phyloP scores from a whole-genome alignment of 2,888 invertebrate genomes.

The Griposia aprilina region DNA sequence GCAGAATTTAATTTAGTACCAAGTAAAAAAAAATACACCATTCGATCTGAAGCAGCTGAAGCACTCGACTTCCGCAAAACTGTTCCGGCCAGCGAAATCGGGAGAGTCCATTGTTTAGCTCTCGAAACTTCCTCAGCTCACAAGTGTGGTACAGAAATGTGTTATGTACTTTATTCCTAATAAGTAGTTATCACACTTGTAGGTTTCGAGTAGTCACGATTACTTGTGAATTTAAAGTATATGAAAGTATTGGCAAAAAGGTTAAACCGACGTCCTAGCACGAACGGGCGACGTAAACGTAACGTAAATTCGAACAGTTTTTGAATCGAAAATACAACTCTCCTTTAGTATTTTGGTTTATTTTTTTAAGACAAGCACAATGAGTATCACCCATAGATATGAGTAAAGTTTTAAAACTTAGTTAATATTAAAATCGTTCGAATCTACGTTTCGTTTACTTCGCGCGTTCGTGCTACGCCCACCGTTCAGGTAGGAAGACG shows the following conservation, averaged over 20 bases:
- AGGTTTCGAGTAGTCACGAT: neutral
- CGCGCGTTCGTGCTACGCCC: neutral
- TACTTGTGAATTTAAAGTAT: neutral
- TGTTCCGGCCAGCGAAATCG: conserved; percentile 41
- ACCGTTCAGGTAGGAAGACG: neutral
- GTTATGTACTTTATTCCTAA: conserved; percentile 18
- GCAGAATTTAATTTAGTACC: conserved; percentile 8
- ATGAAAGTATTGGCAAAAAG: neutral
- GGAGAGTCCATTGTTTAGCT: conserved; percentile 49
- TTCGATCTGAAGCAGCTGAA: conserved; percentile 29
- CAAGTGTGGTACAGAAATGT: conserved; percentile 39
- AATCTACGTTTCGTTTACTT: neutral
- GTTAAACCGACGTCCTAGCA: neutral
- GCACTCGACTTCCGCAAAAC: conserved; percentile 48
- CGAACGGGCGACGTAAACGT: neutral
- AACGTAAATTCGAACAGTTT: neutral
- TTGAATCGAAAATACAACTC: neutral
- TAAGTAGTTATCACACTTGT: neutral
- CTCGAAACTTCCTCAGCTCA: conserved; percentile 44
- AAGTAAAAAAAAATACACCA: conserved; percentile 7
- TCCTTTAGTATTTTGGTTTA: neutral
- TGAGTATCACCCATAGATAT: neutral
- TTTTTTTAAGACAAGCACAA: neutral
- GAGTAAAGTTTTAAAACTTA: neutral
- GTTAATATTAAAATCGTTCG: neutral